Evolutionary conservation across 1,140 invertebrate species (phyloP).

Genomic region (Sycophaga agraensis): DNA sequence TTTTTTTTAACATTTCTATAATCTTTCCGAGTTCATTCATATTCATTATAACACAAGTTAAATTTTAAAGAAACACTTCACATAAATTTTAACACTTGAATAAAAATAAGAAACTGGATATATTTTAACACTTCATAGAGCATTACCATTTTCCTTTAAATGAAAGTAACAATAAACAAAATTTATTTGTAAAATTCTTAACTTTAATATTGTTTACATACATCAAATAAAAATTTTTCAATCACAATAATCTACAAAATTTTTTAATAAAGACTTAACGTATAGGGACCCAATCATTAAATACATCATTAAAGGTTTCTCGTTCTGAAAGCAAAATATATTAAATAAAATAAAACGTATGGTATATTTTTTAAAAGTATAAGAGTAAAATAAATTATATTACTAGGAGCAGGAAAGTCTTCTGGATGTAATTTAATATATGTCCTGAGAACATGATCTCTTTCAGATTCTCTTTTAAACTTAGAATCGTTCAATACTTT

Average conservation of each 20-base stretch:
- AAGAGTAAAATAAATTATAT: background rate
- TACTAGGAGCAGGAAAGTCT: constrained; percentile 15
- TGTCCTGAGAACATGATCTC: constrained; percentile 9
- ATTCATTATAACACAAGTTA: too few relatives aligned
- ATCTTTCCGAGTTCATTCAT: too few relatives aligned
- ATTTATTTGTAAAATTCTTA: background rate
- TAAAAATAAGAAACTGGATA: background rate
- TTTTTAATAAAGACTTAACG: constrained; percentile 10
- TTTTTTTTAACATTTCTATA: too few relatives aligned
- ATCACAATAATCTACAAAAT: constrained; percentile 21
- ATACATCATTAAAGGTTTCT: constrained; percentile 9
- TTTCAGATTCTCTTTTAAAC: constrained; percentile 2
- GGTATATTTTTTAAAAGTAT: background rate
- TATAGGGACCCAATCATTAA: constrained; percentile 1
- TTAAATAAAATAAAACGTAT: background rate
- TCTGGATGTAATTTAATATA: constrained; percentile 25
- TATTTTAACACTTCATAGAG: too few relatives aligned
- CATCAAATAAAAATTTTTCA: too few relatives aligned
- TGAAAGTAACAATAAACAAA: too few relatives aligned
- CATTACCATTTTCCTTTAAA: too few relatives aligned
- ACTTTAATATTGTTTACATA: too few relatives aligned
- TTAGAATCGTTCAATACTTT: constrained; percentile 9
- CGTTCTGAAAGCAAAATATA: constrained; percentile 9
- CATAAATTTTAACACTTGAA: background rate
- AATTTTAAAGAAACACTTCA: background rate